Base-by-base conservation (phyloP, 2,113 vertebrate genomes). In the Oceanodroma tethys region DNA sequence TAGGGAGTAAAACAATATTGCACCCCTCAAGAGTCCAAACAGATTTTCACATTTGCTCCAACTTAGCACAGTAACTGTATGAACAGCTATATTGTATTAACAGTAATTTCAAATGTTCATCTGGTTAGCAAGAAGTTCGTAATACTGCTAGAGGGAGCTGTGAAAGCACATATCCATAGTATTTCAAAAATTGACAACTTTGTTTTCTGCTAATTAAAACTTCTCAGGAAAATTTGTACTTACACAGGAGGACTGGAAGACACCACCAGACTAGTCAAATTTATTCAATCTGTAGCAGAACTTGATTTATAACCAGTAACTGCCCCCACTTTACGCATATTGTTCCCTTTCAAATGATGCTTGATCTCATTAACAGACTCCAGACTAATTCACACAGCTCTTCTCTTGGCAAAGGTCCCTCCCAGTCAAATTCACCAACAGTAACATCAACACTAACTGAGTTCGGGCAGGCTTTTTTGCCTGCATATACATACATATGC, bases 101-200 rank as follows among this genome's bases (percentile, higher is more conserved):
- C 43, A 81, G 81, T 6, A 15, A 74, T 67, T 74, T 74, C 56
- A n/a, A 56, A 72, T 23, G 43, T 42, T 75, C 66, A 59, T 67
- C 81, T 52, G 34, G 21, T 48, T 85, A 93, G 81, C 59, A 68
- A 67, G 18, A 36, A 45, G 30, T 72, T 22, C 13, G 4, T 34
- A 89, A 79, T 30, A 12, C 78, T 94, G 81, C 86, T 91, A 84
- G 60, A 94, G 73, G 83, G 93, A 94, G 86, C 83, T 60, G 83
- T 89, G 91, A 93, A 93, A 83, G 75, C 59, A 93, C 40, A 42
- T 7, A 86, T 18, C 52, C 34, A 48, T 2, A 9, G n/a, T 17
- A 47, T 36, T 81, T 52, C 13, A 66, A 58, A 71, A 88, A 71
- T 0, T 17, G 38, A 73, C 71, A 81, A 23, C n/a, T 70, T 73